Base-by-base conservation (phyloP, 2,797 vertebrate species). In the Vireo griseus region DNA sequence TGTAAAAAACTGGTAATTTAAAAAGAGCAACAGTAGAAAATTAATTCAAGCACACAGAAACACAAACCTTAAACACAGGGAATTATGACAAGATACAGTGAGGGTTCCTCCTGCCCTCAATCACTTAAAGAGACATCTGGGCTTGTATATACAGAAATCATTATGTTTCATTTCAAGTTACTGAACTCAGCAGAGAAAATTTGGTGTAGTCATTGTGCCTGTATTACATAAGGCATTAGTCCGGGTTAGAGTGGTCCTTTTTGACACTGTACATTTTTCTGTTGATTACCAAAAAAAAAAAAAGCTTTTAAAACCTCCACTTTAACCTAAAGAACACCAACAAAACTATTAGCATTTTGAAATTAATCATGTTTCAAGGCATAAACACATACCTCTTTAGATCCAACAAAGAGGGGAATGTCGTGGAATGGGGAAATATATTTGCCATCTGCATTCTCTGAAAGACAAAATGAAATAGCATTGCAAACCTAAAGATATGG, bases 351-450 rank as follows among this genome's bases (percentile, higher is more conserved):
- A 50, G 21, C 2, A 31, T 42, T 62, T 51, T 71, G 35, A 78
- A 91, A 71, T 47, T 21, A 86, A 37, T 6, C 4, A 0, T 24
- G 3, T 75, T 89, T 83, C 66, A 90, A 74, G 50, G 26, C 48
- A 77, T 44, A 83, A 85, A 69, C 44, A 85, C 71, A 50, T 97
- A 98, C 98, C 98, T 99, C 97, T 80, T 98, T 96, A 50, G 95
- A 83, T 66, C 92, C 97, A 52, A 96, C 98, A 95, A 97, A 97
- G 3, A 99, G 98, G n/a, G 99, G 99, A 97, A 99, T 99, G 90
- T 99, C 99, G 90, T 99, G 99, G 93, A 99, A 99, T 4, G 99
- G 99, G n/a, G 99, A 99, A 96, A 99, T 98, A 79, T 99, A 99
- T 97, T 98, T 99, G 69, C 98, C 99, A 54, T 98, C 98, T 59